Percentiles rank a stretch among this genome's conserved stretches.
Conservation (phyloP, 2,113 vertebrate species). For the Paraplagusia blochii region DNA sequence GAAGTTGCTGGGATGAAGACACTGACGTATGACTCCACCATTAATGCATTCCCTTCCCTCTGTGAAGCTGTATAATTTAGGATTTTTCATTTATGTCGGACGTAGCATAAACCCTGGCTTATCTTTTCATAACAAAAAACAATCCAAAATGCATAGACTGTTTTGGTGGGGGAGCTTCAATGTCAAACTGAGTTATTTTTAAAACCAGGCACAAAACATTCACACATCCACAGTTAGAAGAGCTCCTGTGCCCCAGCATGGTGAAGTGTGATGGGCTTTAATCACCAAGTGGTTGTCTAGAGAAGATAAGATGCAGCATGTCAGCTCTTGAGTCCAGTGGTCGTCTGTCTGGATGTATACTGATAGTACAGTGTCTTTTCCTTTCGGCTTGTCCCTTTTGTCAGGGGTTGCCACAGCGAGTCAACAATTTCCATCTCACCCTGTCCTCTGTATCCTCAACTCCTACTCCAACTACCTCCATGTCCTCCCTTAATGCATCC, state of each 20-base stretch:
- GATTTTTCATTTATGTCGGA: conserved; percentile 26
- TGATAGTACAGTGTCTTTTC: conserved; percentile 46
- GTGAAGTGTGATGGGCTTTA: conserved; percentile 55
- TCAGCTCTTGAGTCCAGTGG: conserved; percentile 49
- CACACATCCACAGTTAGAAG: too few relatives aligned
- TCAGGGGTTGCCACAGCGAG: too few relatives aligned
- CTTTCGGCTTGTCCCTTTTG: too few relatives aligned
- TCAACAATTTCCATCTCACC: too few relatives aligned
- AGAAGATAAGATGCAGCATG: conserved; percentile 56
- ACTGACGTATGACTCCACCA: conserved; percentile 49
- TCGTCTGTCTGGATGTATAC: conserved; percentile 30
- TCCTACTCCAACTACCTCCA: too few relatives aligned
- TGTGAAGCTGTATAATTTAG: conserved; percentile 19
- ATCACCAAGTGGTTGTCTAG: conserved; percentile 51
- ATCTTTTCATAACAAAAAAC: too few relatives aligned
- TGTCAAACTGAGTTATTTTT: too few relatives aligned
- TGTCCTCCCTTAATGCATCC: too few relatives aligned
- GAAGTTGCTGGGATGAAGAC: conserved; percentile 17
- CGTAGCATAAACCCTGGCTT: conserved; percentile 20
- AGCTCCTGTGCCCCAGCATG: conserved; percentile 28
- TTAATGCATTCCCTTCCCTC: conserved; percentile 43
- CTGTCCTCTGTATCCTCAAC: too few relatives aligned
- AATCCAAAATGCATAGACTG: too few relatives aligned
- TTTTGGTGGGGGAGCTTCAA: too few relatives aligned
- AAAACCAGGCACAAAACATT: too few relatives aligned